phyloP scores from a whole-genome alignment of 2,797 vertebrate species.

The Chanos chanos region DNA sequence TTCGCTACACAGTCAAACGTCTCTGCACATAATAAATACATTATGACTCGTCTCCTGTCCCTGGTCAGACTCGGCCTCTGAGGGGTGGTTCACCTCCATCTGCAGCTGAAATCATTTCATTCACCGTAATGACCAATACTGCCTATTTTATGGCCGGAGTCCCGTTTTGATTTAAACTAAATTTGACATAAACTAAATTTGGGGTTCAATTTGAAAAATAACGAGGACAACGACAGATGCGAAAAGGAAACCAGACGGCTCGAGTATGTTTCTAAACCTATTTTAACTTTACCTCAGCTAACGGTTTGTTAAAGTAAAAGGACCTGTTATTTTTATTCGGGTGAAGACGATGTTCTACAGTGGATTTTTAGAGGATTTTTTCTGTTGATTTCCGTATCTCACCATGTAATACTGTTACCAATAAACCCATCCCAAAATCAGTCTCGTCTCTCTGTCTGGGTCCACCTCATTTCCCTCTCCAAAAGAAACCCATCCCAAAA shows the following conservation, averaged over 20 bases:
- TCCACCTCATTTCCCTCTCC: no score
- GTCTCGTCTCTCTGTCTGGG: constrained; percentile 26
- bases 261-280: constrained; percentile 92
- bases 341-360: constrained; percentile 85
- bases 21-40: no score
- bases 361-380: constrained; percentile 85
- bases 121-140: constrained; percentile 64
- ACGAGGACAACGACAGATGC: constrained; percentile 51
- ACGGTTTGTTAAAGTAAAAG: constrained; percentile 91
- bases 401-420: constrained; percentile 96
- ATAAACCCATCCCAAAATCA: constrained; percentile 91
- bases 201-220: constrained; percentile 50
- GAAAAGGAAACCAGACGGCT: constrained; percentile 71
- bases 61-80: no score
- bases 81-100: constrained; percentile 27
- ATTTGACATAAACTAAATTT: constrained; percentile 58
- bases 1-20: no score
- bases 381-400: constrained; percentile 75
- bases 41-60: no score
- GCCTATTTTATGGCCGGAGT: constrained; percentile 80
- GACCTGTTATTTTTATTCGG: constrained; percentile 96
- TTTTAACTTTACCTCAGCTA: constrained; percentile 98
- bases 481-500: constrained; percentile 96
- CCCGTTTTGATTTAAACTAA: constrained; percentile 59
- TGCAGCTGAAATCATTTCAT: constrained; percentile 48